phyloP scores from a whole-genome alignment of 2,113 vertebrate species.

The Daphoenositta chrysoptera region DNA sequence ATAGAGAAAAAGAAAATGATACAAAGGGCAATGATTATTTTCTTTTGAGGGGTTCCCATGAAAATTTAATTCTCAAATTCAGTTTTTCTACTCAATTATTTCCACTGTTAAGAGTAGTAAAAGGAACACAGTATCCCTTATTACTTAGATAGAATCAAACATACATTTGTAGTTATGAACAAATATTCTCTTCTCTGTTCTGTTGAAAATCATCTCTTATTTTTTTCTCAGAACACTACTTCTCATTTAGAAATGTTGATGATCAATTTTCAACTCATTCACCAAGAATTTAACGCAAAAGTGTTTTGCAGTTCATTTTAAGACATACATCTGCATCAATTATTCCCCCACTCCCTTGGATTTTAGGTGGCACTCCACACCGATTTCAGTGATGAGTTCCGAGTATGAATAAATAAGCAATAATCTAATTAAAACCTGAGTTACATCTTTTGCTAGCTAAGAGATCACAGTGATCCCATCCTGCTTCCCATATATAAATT shows the following conservation, averaged over 20 bases:
- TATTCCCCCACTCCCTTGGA: background rate
- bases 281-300: background rate
- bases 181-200: background rate
- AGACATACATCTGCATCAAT: background rate
- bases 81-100: conserved; percentile 2
- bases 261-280: background rate
- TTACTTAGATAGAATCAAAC: background rate
- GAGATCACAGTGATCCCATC: background rate
- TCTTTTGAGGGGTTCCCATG: background rate
- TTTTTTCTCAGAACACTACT: background rate
- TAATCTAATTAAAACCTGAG: background rate
- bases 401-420: background rate
- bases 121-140: background rate
- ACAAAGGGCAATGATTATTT: conserved; percentile 2
- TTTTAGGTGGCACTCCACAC: background rate
- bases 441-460: background rate
- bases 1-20: background rate
- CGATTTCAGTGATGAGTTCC: background rate
- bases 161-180: background rate
- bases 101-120: background rate
- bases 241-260: background rate
- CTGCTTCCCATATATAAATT: background rate
- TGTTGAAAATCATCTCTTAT: background rate
- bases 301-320: background rate
- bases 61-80: conserved; percentile 32